phyloP scores from a whole-genome alignment of 35 echinoderm and acorn worm genomes.

The Heliocidaris tuberculata region DNA sequence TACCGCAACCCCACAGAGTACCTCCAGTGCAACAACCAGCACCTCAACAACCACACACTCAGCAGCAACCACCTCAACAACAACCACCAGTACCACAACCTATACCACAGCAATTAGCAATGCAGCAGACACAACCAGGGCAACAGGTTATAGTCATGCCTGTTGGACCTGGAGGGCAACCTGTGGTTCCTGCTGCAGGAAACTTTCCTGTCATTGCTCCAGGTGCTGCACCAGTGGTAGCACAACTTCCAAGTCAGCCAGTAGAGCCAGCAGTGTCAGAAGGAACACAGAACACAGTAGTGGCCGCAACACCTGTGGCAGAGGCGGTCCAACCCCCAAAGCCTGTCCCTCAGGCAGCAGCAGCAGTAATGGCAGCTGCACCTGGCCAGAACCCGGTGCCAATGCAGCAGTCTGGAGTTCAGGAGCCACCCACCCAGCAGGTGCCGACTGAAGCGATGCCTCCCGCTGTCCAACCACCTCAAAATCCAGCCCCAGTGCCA shows the following conservation, averaged over 20 bases:
- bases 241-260: constrained; percentile 26
- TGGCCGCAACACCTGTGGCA: constrained; percentile 25
- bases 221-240: not conserved
- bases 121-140: constrained; percentile 14
- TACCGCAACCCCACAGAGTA: not conserved
- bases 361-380: constrained; percentile 35
- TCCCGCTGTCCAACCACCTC: constrained; percentile 29
- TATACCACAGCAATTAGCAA: constrained; percentile 13
- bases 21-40: constrained; percentile 17
- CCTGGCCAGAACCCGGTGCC: not conserved
- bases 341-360: constrained; percentile 29
- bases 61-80: not conserved
- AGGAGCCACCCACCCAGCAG: not conserved
- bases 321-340: constrained; percentile 5
- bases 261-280: constrained; percentile 26
- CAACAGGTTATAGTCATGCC: not conserved
- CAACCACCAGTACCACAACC: constrained; percentile 34
- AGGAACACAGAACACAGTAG: not conserved
- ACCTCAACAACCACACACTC: not conserved
- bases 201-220: not conserved
- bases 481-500: not conserved
- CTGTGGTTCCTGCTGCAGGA: not conserved
- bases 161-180: not conserved
- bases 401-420: not conserved
- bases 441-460: not conserved